Conservation (phyloP, 2,113 vertebrate genomes). For the Entelurus aequoreus region DNA sequence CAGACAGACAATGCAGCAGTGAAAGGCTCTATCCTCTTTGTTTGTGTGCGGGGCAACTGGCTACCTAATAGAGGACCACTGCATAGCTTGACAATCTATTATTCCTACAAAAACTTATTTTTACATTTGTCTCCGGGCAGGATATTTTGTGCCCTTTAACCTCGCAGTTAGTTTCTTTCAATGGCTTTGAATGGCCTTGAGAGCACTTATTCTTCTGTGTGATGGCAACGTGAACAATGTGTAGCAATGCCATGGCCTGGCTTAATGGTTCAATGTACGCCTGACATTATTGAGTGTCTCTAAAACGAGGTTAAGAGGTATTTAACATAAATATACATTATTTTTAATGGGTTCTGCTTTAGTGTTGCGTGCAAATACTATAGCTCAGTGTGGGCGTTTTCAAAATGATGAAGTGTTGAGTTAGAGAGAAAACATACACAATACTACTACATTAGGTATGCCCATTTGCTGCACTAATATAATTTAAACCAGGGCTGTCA, state of each 20-base stretch:
- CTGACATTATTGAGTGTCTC: constrained; percentile 33
- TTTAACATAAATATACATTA: background rate
- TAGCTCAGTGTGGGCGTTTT: background rate
- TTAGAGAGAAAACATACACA: constrained; percentile 28
- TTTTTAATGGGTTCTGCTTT: background rate
- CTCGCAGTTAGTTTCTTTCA: constrained; percentile 41
- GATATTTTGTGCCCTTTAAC: constrained; percentile 39
- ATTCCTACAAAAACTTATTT: constrained; percentile 27
- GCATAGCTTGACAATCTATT: constrained; percentile 19
- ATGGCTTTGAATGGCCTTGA: constrained; percentile 47
- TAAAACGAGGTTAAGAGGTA: constrained; percentile 11
- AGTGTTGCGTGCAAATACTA: constrained; percentile 6
- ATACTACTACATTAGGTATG: too few species aligned
- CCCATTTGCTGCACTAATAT: too few species aligned
- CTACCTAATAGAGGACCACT: background rate
- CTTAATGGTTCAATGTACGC: constrained; percentile 50
- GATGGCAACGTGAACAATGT: constrained; percentile 56
- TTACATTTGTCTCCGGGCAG: constrained; percentile 20
- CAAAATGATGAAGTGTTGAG: constrained; percentile 40
- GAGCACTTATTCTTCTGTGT: constrained; percentile 47
- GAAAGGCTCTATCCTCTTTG: constrained; percentile 12
- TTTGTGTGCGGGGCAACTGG: constrained; percentile 21
- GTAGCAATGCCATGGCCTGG: constrained; percentile 31
- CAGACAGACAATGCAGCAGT: background rate
- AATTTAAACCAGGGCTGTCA: too few species aligned